Evolutionary conservation across 2,113 vertebrate species (phyloP).

Genomic region (Bubalus kerabau): DNA sequence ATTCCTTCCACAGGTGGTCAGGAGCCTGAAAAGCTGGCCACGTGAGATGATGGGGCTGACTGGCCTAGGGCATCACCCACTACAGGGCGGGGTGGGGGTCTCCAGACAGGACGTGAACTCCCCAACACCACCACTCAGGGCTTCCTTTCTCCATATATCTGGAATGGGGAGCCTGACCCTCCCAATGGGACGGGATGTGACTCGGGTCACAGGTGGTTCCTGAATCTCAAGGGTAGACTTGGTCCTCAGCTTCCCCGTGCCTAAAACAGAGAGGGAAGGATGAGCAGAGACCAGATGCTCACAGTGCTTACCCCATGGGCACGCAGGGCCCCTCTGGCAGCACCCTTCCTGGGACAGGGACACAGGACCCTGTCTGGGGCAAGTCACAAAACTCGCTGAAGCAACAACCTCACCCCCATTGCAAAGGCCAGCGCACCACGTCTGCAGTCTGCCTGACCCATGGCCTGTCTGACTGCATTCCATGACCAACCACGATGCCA

Average conservation of each 20-base stretch:
- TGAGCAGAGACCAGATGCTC: background rate
- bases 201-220: background rate
- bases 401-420: fast-evolving
- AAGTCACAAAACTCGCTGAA: fast-evolving
- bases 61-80: background rate
- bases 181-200: fast-evolving
- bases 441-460: fast-evolving
- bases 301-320: fast-evolving
- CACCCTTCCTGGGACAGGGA: background rate
- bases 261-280: background rate
- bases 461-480: fast-evolving
- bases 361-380: background rate
- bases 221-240: background rate
- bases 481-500: background rate
- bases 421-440: fast-evolving
- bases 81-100: fast-evolving
- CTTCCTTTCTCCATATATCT: background rate
- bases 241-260: background rate
- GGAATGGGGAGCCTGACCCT: background rate
- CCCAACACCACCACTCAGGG: fast-evolving
- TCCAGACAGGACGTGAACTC: too few species aligned
- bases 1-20: too few species aligned
- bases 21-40: background rate
- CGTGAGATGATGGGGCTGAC: fast-evolving
- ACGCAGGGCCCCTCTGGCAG: background rate